Evolutionary conservation across 2,113 vertebrate species (phyloP), one percentile per base, ranked within the genome.

Genomic region (Sakesphorus luctuosus): DNA sequence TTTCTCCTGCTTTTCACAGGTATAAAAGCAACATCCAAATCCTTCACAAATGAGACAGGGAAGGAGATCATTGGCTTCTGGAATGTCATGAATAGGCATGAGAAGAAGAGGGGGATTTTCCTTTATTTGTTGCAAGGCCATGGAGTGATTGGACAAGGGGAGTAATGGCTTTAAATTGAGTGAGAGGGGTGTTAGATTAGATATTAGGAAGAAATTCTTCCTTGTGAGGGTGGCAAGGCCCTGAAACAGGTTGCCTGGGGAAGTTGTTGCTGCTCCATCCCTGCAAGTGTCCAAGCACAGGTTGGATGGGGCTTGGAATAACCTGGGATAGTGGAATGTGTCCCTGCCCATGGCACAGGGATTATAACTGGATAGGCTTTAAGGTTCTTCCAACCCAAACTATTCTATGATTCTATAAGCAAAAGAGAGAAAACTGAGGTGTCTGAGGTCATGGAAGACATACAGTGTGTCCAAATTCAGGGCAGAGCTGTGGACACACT

Each of bases 321-420:
- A n/a, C 5, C 6, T n/a, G 55, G 7, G 14, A 11, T 61, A 33
- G 36, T 38, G 35, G 35, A 61, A 61, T 10, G 24, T 36, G 21
- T 61, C 21, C 13, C 33, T 36, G 28, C 15, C 53, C 28, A 28
- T 46, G 38, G 40, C 40, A 43, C 40, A 6, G 19, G 2, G 1
- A 0, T 7, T 61, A 16, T 10, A 68, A 11, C 3, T 9, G 5
- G 8, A 8, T 5, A 19, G 3, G 17, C 38, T 29, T 25, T 2
- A n/a, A 46, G 28, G 15, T 53, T 19, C 33, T 58, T 50, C 44
- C 59, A 36, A 23, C 11, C 9, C 26, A 36, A 58, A 44, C 4
- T 11, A 44, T 50, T 50, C 44, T 36, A 8, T 23, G 43, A 46
- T 23, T 23, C 31, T 16, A 17, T 26, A 18, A 50, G 6, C 16